Percentiles rank a stretch among this genome's conserved stretches.
Conservation (phyloP, 2,888 invertebrate species). For the Pycnomerus fuliginosus region DNA sequence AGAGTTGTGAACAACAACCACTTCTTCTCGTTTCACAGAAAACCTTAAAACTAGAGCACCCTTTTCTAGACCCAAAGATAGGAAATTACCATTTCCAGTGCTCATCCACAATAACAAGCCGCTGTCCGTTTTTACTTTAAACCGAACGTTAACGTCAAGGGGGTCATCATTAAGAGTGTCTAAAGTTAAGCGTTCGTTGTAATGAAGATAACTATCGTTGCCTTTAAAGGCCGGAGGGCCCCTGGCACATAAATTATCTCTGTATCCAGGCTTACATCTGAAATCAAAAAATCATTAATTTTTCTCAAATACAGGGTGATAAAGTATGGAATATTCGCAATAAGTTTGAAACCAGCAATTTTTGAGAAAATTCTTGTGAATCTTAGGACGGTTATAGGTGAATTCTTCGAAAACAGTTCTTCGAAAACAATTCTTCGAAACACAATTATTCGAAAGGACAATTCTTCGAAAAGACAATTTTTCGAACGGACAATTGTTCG, state of each 20-base stretch:
- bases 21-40: constrained; percentile 85
- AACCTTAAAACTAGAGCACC: constrained; percentile 76
- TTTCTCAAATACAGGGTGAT: too few species aligned
- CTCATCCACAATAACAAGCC: constrained; percentile 88
- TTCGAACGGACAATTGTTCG: too few species aligned
- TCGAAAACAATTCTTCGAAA: too few species aligned
- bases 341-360: too few species aligned
- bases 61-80: constrained; percentile 80
- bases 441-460: too few species aligned
- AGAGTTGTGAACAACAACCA: constrained; percentile 78
- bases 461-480: too few species aligned
- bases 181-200: constrained; percentile 83
- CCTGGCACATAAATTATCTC: constrained; percentile 55
- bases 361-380: too few species aligned
- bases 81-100: constrained; percentile 70
- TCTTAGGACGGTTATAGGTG: too few species aligned
- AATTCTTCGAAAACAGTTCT: too few species aligned
- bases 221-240: constrained; percentile 78
- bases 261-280: constrained; percentile 62
- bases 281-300: constrained; percentile 1
- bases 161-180: constrained; percentile 81
- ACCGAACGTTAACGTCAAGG: constrained; percentile 84
- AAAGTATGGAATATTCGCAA: too few species aligned
- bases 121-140: constrained; percentile 68
- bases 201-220: constrained; percentile 82